Percentiles rank a stretch among this genome's conserved stretches.
Evolutionary conservation across 2,113 vertebrate genomes (phyloP).

Genomic region (Stigmatopora argus): DNA sequence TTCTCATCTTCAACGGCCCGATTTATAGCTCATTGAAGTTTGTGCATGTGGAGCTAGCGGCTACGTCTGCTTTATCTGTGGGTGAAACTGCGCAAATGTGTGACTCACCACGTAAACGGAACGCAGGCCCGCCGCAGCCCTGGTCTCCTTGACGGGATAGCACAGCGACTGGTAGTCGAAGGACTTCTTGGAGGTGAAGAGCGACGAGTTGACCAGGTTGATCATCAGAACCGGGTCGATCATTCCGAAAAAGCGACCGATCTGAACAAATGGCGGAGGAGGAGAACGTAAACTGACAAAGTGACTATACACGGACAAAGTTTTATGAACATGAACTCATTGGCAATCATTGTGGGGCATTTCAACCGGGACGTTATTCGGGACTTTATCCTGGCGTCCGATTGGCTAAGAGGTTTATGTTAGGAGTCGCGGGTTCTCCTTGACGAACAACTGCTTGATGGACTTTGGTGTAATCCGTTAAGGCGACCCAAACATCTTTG

Average conservation of each 20-base stretch:
- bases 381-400: neutral
- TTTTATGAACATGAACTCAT: too few relatives aligned
- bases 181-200: slow-evolving; percentile 87
- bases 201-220: slow-evolving; percentile 81
- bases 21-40: slow-evolving; percentile 52
- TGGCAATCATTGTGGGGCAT: too few relatives aligned
- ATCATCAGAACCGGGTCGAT: slow-evolving; percentile 88
- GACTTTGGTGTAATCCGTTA: slow-evolving; percentile 54
- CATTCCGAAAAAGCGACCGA: slow-evolving; percentile 83
- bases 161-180: slow-evolving; percentile 94
- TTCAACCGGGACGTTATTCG: too few relatives aligned
- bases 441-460: slow-evolving; percentile 27
- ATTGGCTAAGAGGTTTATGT: neutral
- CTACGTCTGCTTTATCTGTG: slow-evolving; percentile 9
- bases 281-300: too few relatives aligned
- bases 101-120: slow-evolving; percentile 88
- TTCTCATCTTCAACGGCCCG: slow-evolving; percentile 39
- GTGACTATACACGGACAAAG: too few relatives aligned
- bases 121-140: slow-evolving; percentile 82
- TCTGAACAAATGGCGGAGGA: slow-evolving; percentile 41
- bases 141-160: slow-evolving; percentile 77
- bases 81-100: neutral
- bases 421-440: neutral
- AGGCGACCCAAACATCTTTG: slow-evolving; percentile 25
- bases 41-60: slow-evolving; percentile 15